These are phyloP conservation scores for Tetragnatha montana DNA, from an alignment of 2,888 invertebrate genomes.

Conservation along the genomic window DNA sequence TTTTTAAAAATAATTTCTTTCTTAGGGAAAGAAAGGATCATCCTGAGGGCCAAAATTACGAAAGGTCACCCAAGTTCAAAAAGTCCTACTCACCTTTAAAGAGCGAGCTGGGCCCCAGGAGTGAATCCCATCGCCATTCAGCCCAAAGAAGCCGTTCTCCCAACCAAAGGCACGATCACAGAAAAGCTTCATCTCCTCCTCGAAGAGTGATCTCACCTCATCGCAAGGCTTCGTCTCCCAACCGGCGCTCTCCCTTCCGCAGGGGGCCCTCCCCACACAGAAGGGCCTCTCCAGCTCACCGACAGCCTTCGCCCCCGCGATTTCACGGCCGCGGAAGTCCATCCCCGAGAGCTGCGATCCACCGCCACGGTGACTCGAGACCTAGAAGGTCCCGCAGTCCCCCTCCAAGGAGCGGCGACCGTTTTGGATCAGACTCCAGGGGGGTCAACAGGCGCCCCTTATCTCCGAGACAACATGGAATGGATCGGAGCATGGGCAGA, in stretches of 20 bases:
- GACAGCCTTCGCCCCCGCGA: constrained; percentile 18
- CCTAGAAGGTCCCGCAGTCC: constrained; percentile 45
- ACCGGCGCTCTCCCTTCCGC: neutral
- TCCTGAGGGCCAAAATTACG: constrained; percentile 20
- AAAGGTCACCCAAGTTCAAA: constrained; percentile 40
- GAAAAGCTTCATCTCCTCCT: constrained; percentile 19
- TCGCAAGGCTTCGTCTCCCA: constrained; percentile 16
- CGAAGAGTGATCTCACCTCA: constrained; percentile 15
- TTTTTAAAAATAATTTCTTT: neutral
- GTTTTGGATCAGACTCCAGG: constrained; percentile 25
- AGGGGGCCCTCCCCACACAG: constrained; percentile 11
- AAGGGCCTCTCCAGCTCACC: neutral
- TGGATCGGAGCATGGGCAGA: constrained; percentile 3
- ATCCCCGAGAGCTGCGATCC: constrained; percentile 49
- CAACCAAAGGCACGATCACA: constrained; percentile 21
- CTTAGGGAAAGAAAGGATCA: constrained; percentile 39
- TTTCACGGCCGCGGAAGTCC: constrained; percentile 36
- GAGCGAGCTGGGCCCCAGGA: constrained; percentile 21
- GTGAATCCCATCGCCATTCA: constrained; percentile 14
- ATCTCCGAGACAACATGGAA: constrained; percentile 34
- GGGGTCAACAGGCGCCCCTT: neutral
- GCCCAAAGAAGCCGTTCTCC: constrained; percentile 41
- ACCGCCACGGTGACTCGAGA: constrained; percentile 35
- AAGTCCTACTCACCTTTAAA: constrained; percentile 37
- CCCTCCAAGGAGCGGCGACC: constrained; percentile 30